These are phyloP conservation scores for Sminthurides bifidus DNA, from an alignment of 1,140 invertebrate genomes.

Conservation along the genomic window DNA sequence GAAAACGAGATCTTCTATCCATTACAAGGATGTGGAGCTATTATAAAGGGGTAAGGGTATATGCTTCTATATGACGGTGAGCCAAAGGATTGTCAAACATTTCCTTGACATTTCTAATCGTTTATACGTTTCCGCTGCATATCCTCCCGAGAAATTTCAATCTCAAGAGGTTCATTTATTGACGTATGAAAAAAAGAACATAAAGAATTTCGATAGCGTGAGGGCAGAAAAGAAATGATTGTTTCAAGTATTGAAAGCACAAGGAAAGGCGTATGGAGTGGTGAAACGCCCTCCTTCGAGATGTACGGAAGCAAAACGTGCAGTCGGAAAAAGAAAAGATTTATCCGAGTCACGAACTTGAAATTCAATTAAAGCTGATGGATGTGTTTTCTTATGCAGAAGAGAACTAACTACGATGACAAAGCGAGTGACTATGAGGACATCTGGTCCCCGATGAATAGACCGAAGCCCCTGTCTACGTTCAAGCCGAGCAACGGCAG, in stretches of 20 bases:
- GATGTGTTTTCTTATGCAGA: conserved; percentile 13
- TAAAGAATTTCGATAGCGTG: too few species aligned
- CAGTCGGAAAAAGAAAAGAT: not conserved
- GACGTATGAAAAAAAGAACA: too few species aligned
- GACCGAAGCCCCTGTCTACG: conserved; percentile 3
- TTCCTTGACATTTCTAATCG: too few species aligned
- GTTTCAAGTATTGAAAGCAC: too few species aligned
- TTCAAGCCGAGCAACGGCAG: conserved; percentile 5
- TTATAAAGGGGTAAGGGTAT: conserved; percentile 30
- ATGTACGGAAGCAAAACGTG: too few species aligned
- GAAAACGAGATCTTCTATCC: conserved; percentile 17
- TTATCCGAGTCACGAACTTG: not conserved
- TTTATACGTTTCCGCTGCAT: not conserved
- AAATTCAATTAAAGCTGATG: conserved; percentile 5
- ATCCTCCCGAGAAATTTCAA: too few species aligned
- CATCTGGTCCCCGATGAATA: conserved; percentile 50
- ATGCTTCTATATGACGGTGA: not conserved
- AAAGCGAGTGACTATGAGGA: conserved; percentile 93
- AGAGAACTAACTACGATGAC: conserved; percentile 41
- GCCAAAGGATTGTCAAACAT: too few species aligned
- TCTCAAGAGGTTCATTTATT: too few species aligned
- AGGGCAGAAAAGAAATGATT: too few species aligned
- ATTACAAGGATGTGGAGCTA: conserved; percentile 31
- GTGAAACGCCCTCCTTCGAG: too few species aligned
- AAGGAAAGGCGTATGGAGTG: too few species aligned